These are phyloP conservation scores for Cichlasoma orientale DNA, from an alignment of 2,797 vertebrate species.

Conservation along the genomic window DNA sequence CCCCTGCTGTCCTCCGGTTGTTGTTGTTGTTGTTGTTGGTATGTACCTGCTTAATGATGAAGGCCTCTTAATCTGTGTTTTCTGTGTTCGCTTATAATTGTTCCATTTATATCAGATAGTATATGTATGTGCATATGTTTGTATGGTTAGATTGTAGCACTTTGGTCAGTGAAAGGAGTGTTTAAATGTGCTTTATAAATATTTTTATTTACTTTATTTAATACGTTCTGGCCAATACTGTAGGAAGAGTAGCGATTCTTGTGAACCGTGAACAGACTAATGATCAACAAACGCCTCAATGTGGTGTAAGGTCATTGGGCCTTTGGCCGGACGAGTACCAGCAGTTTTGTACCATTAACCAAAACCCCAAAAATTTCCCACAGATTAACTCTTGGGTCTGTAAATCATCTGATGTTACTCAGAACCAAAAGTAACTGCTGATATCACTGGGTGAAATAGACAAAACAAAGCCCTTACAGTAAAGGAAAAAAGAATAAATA, in stretches of 20 bases:
- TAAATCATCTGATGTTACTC: background rate
- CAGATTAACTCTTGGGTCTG: background rate
- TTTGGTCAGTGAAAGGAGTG: too few species aligned
- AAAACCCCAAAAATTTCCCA: background rate
- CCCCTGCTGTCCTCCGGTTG: background rate
- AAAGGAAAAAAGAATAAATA: background rate
- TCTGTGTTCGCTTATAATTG: background rate
- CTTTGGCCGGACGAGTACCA: background rate
- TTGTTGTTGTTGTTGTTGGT: background rate
- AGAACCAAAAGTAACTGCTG: background rate
- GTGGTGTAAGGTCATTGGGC: background rate
- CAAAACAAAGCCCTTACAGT: background rate
- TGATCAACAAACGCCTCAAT: background rate
- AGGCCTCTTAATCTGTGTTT: background rate
- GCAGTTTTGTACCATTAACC: background rate
- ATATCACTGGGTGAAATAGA: fast-evolving
- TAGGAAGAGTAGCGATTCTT: background rate
- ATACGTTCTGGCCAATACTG: background rate
- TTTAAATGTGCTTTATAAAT: too few species aligned
- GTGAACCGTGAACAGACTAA: background rate
- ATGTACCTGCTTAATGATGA: background rate
- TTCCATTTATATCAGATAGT: background rate
- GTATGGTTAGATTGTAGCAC: too few species aligned
- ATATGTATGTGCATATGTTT: background rate
- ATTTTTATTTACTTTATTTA: too few species aligned